phyloP scores from a whole-genome alignment of 23 tunicate genomes.

The Pegea sp. region DNA sequence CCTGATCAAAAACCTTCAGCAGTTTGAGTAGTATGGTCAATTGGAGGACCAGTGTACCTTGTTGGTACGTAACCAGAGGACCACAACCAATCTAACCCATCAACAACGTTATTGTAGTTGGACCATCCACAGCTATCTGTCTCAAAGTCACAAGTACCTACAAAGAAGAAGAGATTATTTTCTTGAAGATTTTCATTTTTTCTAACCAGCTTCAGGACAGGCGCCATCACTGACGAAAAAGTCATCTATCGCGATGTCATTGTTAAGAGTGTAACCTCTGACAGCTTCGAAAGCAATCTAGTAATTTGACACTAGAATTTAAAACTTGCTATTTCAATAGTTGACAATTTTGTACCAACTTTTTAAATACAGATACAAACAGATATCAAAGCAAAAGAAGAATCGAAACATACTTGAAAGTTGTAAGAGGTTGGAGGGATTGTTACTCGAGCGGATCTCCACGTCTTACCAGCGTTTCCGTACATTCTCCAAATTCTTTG shows the following conservation, averaged over 20 bases:
- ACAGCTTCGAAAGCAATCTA: constrained; percentile 73
- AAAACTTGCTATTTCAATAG: neutral
- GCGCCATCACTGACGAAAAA: constrained; percentile 30
- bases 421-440: constrained; percentile 14
- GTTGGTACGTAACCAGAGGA: constrained; percentile 57
- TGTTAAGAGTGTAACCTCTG: constrained; percentile 31
- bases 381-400: constrained; percentile 1
- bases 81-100: constrained; percentile 84
- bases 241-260: constrained; percentile 88
- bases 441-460: constrained; percentile 55
- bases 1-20: constrained; percentile 59
- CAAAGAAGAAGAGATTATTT: neutral
- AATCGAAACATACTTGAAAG: constrained; percentile 32
- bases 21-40: constrained; percentile 55
- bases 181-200: neutral
- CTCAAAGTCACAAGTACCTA: constrained; percentile 81
- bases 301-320: neutral
- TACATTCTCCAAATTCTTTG: constrained; percentile 17
- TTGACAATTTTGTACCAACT: neutral
- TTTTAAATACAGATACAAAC: neutral
- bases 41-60: constrained; percentile 60
- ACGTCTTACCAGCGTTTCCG: constrained; percentile 50
- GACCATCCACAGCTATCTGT: constrained; percentile 59
- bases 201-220: constrained; percentile 77
- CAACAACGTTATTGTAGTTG: constrained; percentile 24